Base-by-base conservation (phyloP, 92 coral and sea anemone genomes). In the Phenganax marumi region DNA sequence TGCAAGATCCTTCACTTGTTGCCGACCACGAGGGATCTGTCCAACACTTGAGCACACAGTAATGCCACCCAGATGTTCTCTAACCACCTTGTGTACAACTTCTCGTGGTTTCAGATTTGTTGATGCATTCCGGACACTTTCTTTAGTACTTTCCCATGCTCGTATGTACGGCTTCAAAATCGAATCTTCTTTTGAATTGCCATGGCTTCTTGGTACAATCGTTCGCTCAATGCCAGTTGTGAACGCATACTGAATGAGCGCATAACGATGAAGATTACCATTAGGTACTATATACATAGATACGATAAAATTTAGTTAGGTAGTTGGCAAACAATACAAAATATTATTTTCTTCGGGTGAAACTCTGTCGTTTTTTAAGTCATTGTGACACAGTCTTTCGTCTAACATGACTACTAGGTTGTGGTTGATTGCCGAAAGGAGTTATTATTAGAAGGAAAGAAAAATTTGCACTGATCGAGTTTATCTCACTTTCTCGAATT, bases 21-120 rank as follows among this genome's bases (percentile, higher is more conserved):
- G 90, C 65, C 90, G 85, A 84, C 84, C 79, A 50, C 85, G 85
- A 73, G 88, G 90, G 48, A 84, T 52, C 75, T 88, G 90, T 25
- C 85, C 88, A 55, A 88, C 46, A 50, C 88, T 84, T 57, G 55
- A 70, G 58, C 90, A 79, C 70, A 73, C 55, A 13, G 73, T 81
- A 23, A 84, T 69, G 10, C 75, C 81, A 46, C 80, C 87, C 63
- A 75, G 55, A 43, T 68, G 55, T 52, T 82, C 82, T 55, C 63
- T 50, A 51, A 82, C 65, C 52, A 76, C 79, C 50, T 82, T 64
- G 54, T 87, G 51, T 19, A 73, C 87, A 54, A 81, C 87, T 75
- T 82, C 84, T 39, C 84, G 70, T n/a, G 86, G 78, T 53, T 76
- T 75, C 58, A 64, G 76, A 65, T 61, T 66, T 22, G 75, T 75